Percentiles rank a stretch among this genome's conserved stretches.
Conservation (phyloP, 1,140 invertebrate species). For the Drosophila arawakana region DNA sequence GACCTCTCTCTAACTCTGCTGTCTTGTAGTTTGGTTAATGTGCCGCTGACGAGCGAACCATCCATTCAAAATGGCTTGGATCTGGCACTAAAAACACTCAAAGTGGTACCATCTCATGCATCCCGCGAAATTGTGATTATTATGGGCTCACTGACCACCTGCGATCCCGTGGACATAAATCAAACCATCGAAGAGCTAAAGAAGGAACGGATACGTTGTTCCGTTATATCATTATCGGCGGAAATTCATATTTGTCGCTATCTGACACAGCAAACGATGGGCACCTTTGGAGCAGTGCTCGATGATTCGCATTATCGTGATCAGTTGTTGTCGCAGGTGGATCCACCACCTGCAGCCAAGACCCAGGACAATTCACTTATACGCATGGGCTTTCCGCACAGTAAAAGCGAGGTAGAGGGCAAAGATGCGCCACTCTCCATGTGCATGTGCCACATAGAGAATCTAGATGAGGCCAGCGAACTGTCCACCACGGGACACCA, state of each 20-base stretch:
- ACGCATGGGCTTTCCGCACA: constrained; percentile 96
- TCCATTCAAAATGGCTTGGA: constrained; percentile 98
- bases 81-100: constrained; percentile 93
- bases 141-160: constrained; percentile 97
- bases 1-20: neutral
- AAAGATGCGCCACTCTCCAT: constrained; percentile 90
- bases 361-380: constrained; percentile 93
- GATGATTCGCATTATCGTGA: constrained; percentile 96
- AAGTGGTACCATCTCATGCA: constrained; percentile 95
- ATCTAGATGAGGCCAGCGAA: constrained; percentile 87
- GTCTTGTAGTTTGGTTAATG: constrained; percentile 86
- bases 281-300: constrained; percentile 86
- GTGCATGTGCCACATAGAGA: constrained; percentile 96
- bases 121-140: constrained; percentile 96
- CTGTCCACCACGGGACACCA: constrained; percentile 93
- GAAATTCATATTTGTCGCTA: constrained; percentile 96
- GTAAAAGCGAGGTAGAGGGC: constrained; percentile 85
- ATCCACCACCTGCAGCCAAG: constrained; percentile 93
- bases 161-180: constrained; percentile 97
- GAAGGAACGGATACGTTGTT: constrained; percentile 92
- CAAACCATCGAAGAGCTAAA: constrained; percentile 91
- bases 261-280: constrained; percentile 91
- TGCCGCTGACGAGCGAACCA: constrained; percentile 92
- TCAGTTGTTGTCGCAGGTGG: constrained; percentile 90
- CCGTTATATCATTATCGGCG: constrained; percentile 97